phyloP scores from a whole-genome alignment of 1,140 invertebrate genomes.

The Chironomus striatipennis region DNA sequence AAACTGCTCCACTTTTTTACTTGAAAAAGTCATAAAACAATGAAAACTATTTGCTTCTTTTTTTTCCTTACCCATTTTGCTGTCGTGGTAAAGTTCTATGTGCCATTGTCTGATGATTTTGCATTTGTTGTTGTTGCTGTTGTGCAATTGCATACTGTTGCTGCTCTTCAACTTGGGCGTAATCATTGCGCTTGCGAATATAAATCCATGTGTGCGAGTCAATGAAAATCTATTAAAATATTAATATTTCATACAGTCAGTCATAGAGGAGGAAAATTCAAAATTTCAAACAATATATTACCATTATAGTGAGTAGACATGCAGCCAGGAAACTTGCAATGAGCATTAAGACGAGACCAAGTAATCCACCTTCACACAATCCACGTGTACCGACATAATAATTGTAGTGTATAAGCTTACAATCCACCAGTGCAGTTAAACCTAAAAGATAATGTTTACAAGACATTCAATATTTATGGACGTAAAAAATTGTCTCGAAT shows the following conservation, averaged over 20 bases:
- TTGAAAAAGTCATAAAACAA: constrained; percentile 6
- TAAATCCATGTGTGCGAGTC: constrained; percentile 96
- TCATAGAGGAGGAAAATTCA: too few species aligned
- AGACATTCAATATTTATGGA: not conserved
- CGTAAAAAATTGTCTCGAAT: not conserved
- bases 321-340: constrained; percentile 74
- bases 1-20: too few species aligned
- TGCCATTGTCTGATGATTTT: constrained; percentile 40
- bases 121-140: constrained; percentile 33
- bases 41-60: constrained; percentile 27
- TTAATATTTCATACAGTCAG: not conserved
- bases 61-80: constrained; percentile 38
- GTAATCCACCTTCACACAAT: constrained; percentile 70
- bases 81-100: constrained; percentile 39
- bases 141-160: constrained; percentile 34
- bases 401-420: constrained; percentile 66
- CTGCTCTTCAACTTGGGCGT: constrained; percentile 39
- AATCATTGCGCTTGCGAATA: constrained; percentile 60
- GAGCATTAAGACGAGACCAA: constrained; percentile 75
- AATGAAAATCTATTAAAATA: constrained; percentile 35
- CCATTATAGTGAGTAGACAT: constrained; percentile 79
- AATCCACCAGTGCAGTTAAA: constrained; percentile 65
- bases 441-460: constrained; percentile 27
- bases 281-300: constrained; percentile 35
- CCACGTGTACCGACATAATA: constrained; percentile 66